A percentile compares a stretch with the other conserved stretches of the same genome.
phyloP scores from a whole-genome alignment of 2,797 vertebrate species.

The Pseudochirops cupreus region DNA sequence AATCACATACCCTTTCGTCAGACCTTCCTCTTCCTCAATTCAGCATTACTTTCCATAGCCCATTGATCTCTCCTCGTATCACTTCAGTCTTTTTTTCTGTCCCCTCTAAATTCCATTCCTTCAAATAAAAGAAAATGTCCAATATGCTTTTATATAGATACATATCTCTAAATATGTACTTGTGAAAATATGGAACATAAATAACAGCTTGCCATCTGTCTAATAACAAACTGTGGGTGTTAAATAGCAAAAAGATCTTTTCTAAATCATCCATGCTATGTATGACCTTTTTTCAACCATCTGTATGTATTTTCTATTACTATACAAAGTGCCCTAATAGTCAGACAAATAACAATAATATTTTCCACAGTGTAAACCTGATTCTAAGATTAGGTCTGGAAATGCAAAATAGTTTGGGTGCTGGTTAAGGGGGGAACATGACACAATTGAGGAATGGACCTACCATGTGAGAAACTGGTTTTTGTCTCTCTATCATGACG shows the following conservation, averaged over 20 bases:
- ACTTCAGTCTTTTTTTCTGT: background rate
- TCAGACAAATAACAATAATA: background rate
- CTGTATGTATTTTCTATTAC: background rate
- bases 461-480: conserved; percentile 1
- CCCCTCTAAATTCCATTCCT: background rate
- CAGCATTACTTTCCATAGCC: background rate
- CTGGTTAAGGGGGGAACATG: background rate
- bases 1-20: background rate
- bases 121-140: background rate
- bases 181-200: background rate
- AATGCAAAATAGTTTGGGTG: background rate
- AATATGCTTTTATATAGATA: background rate
- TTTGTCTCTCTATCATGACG: conserved; percentile 33
- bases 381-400: background rate
- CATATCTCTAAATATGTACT: background rate
- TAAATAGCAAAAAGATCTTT: background rate
- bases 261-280: background rate
- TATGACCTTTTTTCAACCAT: background rate
- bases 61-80: background rate
- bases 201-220: background rate
- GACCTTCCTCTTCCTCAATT: background rate
- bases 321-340: background rate
- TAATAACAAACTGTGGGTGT: background rate
- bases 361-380: background rate
- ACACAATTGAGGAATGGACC: background rate